phyloP scores from a whole-genome alignment of 2,797 vertebrate species.

The Hippoglossus hippoglossus region DNA sequence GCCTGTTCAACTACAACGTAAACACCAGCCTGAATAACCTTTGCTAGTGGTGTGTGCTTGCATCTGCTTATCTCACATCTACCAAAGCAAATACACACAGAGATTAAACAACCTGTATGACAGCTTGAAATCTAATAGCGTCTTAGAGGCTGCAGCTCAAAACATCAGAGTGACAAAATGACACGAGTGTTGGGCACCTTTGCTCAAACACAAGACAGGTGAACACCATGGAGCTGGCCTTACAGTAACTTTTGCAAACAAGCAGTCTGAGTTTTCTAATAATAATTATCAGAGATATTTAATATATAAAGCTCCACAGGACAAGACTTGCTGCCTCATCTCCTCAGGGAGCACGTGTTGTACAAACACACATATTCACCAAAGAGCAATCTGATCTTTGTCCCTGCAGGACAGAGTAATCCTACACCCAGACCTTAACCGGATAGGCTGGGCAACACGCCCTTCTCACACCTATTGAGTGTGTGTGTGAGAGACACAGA shows the following conservation, averaged over 20 bases:
- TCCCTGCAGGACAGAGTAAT: conserved; percentile 68
- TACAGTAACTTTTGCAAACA: background rate
- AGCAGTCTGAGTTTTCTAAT: too few species aligned
- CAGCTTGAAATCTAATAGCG: conserved; percentile 8
- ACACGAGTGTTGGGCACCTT: background rate
- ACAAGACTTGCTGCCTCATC: conserved; percentile 33
- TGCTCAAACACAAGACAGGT: conserved; percentile 2
- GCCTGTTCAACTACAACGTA: conserved; percentile 19
- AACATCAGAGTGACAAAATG: background rate
- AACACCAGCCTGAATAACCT: conserved; percentile 24
- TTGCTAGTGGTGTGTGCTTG: background rate
- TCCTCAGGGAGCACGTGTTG: conserved; percentile 37
- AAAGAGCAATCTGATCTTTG: conserved; percentile 78
- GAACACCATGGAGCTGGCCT: background rate
- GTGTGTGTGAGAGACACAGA: conserved; percentile 6
- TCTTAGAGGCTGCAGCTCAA: background rate
- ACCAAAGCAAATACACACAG: conserved; percentile 38
- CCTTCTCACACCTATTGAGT: conserved; percentile 61
- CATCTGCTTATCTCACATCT: conserved; percentile 7
- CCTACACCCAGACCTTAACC: conserved; percentile 70
- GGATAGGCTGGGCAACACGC: conserved; percentile 56
- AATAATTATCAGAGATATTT: background rate
- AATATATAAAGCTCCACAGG: conserved; percentile 28
- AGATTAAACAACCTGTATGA: conserved; percentile 36
- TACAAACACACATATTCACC: conserved; percentile 49